phyloP scores from a whole-genome alignment of 2,888 invertebrate genomes.

The Callyntrura sp. region DNA sequence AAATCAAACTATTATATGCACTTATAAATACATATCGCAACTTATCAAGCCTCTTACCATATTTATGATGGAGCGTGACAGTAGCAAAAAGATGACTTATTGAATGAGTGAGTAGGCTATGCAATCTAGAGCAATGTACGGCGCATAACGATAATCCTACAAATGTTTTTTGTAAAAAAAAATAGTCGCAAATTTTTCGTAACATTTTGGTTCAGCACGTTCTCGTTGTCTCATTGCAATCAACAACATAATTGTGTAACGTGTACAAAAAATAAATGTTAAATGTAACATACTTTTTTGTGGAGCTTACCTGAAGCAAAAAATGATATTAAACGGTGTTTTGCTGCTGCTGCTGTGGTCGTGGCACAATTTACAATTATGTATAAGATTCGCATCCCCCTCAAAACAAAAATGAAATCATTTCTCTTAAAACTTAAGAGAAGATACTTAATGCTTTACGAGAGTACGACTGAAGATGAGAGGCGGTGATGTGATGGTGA shows the following conservation, averaged over 20 bases:
- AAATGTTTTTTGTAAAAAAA: background rate
- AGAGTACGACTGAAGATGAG: background rate
- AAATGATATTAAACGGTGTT: background rate
- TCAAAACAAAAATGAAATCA: slow-evolving; percentile 39
- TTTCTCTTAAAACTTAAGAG: slow-evolving; percentile 3
- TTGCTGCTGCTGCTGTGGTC: background rate
- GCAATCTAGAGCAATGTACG: slow-evolving; percentile 21
- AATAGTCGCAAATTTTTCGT: slow-evolving; percentile 27
- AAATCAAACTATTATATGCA: background rate
- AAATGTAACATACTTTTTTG: slow-evolving; percentile 22
- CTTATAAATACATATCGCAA: background rate
- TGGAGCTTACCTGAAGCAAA: slow-evolving; percentile 23
- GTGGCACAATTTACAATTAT: slow-evolving; percentile 15
- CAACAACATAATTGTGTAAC: slow-evolving; percentile 44
- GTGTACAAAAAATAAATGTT: background rate
- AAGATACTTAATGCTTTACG: background rate
- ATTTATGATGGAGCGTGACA: slow-evolving; percentile 50
- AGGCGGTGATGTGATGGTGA: too few species aligned
- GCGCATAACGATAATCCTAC: background rate
- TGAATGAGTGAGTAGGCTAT: slow-evolving; percentile 5
- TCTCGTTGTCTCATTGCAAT: slow-evolving; percentile 22
- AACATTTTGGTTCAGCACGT: slow-evolving; percentile 39
- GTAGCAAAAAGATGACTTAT: slow-evolving; percentile 30
- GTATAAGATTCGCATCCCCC: background rate
- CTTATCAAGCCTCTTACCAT: background rate